phyloP scores from a whole-genome alignment of 2,888 invertebrate genomes.

The Nyleta sp. region DNA sequence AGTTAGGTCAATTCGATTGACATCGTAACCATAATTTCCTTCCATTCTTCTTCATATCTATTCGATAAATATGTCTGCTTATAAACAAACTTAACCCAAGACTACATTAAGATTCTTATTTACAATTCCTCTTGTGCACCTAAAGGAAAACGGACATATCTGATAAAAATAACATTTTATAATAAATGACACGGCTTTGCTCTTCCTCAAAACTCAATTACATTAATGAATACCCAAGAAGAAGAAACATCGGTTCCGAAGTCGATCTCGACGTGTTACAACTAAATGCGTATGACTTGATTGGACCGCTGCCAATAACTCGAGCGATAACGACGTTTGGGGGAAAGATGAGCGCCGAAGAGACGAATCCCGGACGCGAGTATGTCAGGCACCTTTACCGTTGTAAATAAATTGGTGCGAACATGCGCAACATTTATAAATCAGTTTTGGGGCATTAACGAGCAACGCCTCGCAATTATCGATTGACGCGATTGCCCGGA shows the following conservation, averaged over 20 bases:
- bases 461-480: constrained; percentile 64
- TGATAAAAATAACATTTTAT: not conserved
- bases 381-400: constrained; percentile 57
- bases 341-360: constrained; percentile 5
- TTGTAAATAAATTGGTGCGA: constrained; percentile 61
- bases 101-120: too few species aligned
- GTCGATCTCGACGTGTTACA: constrained; percentile 14
- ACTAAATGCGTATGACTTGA: constrained; percentile 28
- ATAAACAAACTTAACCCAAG: too few species aligned
- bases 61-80: too few species aligned
- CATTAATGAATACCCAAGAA: constrained; percentile 3
- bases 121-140: too few species aligned
- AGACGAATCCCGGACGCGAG: constrained; percentile 31
- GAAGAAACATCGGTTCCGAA: constrained; percentile 2
- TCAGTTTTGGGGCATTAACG: constrained; percentile 64
- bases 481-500: constrained; percentile 57
- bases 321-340: constrained; percentile 10
- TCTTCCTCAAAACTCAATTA: constrained; percentile 15
- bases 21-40: too few species aligned
- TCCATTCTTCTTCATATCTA: too few species aligned
- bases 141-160: too few species aligned
- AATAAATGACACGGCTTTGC: constrained; percentile 6
- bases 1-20: too few species aligned
- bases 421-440: constrained; percentile 60
- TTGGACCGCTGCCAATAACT: constrained; percentile 23